Base-by-base conservation (phyloP, 2,113 vertebrate genomes). In the Gallinago undulata region DNA sequence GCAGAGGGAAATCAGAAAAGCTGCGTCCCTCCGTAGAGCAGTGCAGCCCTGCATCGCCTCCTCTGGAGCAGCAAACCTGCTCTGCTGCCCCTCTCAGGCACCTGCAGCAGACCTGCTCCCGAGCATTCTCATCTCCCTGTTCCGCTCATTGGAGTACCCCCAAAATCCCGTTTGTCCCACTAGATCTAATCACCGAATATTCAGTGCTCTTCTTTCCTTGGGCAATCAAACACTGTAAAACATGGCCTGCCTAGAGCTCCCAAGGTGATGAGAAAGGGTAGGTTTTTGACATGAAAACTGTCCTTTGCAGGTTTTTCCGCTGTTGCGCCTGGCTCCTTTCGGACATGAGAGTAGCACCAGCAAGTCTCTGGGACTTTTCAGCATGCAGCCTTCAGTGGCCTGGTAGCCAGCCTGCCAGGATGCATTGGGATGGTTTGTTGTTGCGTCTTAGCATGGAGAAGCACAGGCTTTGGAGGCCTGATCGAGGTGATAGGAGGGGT, bases 81-180 rank as follows among this genome's bases (percentile, higher is more conserved):
- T 62, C 62, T 60, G n/a, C 30, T 82, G 25, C 31, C 17, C 19
- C 63, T 31, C 45, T 75, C 22, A 45, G 19, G 19, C 2, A 3
- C 47, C 56, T 79, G 39, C 31, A 84, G 30, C 5, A 7, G 28
- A 30, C 16, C 53, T 0, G 0, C 16, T 81, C 51, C 24, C 67
- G 21, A 77, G 10, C 28, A 10, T 81, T 41, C 66, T 66, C 39
- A 14, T 6, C 13, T 73, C 47, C 55, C 28, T 37, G 2, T 18
- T 55, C 25, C 7, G 3, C 41, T 67, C 53, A 73, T 73, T n/a
- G 6, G 4, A 57, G 35, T 24, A 90, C 10, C 6, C 25, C 10
- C 11, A 43, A 75, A 81, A 59, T 63, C 22, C 15, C 9, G 5
- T 48, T 53, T 7, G 3, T 77, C 33, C 27, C 37, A n/a, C 74